Conservation (phyloP, 2,797 vertebrate species). For the Gymnothorax javanicus region DNA sequence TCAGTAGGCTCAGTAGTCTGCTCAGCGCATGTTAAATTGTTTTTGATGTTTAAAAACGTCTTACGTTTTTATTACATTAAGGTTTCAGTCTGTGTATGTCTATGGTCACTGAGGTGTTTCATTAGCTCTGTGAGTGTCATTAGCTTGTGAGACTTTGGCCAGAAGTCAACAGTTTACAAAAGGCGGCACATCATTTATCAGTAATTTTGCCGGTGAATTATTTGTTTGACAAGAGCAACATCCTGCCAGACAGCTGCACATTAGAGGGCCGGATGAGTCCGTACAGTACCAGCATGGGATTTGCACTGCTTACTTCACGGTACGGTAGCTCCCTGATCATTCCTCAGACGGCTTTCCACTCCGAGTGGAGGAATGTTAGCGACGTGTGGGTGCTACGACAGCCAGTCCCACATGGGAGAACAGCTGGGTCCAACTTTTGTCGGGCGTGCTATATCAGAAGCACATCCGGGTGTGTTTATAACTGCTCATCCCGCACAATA, state of each 20-base stretch:
- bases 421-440: constrained; percentile 6
- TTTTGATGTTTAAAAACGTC: neutral
- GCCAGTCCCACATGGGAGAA: neutral
- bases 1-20: too few species aligned
- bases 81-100: neutral
- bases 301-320: neutral
- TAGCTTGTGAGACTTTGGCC: neutral
- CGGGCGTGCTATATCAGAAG: neutral
- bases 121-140: neutral
- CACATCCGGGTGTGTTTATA: neutral
- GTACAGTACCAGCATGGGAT: constrained; percentile 23
- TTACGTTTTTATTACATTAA: neutral
- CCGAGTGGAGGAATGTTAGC: neutral
- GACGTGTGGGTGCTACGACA: neutral
- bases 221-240: neutral
- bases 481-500: neutral
- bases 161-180: neutral
- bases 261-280: neutral
- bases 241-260: neutral
- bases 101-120: neutral
- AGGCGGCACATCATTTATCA: neutral
- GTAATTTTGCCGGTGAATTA: neutral
- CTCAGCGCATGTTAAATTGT: neutral
- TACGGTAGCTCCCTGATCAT: neutral
- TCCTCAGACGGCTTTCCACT: neutral